Evolutionary conservation across 30 jellyfish, hydroid and myxozoan genomes (phyloP).

Genomic region (Nemopilema nomurai): DNA sequence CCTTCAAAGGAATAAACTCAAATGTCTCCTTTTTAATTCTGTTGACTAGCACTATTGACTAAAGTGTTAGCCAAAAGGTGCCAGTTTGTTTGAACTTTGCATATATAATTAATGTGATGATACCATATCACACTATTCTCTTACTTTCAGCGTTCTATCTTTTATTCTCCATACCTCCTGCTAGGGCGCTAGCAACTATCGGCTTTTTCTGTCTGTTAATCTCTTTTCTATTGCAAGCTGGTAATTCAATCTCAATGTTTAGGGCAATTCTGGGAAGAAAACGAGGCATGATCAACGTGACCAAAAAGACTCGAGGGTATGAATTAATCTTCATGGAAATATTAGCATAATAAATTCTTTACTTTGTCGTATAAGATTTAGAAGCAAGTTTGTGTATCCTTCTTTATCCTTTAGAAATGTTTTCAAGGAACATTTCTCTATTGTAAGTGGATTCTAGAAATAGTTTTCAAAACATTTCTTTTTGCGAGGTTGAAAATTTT

Average conservation of each 20-base stretch:
- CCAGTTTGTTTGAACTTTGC: no score
- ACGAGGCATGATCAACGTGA: slow-evolving; percentile 24
- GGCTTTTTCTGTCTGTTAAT: no score
- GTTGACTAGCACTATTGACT: no score
- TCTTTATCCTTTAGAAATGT: background rate
- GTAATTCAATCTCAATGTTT: background rate
- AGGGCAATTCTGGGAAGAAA: slow-evolving; percentile 17
- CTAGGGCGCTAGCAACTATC: no score
- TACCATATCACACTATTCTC: background rate
- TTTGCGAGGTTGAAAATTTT: background rate
- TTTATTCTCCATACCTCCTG: background rate
- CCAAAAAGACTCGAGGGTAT: slow-evolving; percentile 7
- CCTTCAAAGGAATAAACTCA: background rate
- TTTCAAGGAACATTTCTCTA: background rate
- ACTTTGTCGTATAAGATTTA: no score
- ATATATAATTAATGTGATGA: no score
- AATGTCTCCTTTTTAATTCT: no score
- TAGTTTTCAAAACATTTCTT: background rate
- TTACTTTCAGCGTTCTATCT: background rate
- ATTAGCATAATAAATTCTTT: background rate
- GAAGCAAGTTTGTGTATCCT: background rate
- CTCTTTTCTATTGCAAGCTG: background rate
- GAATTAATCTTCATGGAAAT: background rate
- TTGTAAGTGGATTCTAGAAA: background rate
- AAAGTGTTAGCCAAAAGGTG: no score